Conservation (phyloP, 1,140 invertebrate species). For the Spodoptera frugiperda region DNA sequence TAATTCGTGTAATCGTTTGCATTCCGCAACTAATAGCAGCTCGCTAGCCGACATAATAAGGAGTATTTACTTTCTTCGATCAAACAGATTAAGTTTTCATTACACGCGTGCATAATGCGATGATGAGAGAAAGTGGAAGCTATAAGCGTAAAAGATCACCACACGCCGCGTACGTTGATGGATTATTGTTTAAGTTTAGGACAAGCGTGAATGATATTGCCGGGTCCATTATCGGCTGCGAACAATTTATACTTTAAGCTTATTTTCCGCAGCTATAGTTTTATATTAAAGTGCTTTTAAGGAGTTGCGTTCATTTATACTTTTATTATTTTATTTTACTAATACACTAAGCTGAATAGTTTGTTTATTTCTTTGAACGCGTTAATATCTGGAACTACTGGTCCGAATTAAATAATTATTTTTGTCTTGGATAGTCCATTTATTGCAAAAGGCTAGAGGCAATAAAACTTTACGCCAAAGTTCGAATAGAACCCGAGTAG, state of each 20-base stretch:
- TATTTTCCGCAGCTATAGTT: background rate
- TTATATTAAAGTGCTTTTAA: too few relatives aligned
- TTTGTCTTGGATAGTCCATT: too few relatives aligned
- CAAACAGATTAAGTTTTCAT: conserved; percentile 42
- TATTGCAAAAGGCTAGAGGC: too few relatives aligned
- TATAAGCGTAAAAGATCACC: conserved; percentile 38
- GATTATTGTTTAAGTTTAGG: conserved; percentile 16
- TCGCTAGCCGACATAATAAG: conserved; percentile 31
- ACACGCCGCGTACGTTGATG: background rate
- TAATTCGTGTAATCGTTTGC: conserved; percentile 33
- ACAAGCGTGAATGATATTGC: conserved; percentile 16
- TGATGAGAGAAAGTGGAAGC: conserved; percentile 44
- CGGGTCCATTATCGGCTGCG: conserved; percentile 5
- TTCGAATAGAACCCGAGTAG: too few relatives aligned
- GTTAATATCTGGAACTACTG: too few relatives aligned
- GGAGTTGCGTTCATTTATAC: too few relatives aligned
- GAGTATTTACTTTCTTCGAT: conserved; percentile 46
- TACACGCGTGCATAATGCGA: conserved; percentile 33
- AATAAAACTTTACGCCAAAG: too few relatives aligned
- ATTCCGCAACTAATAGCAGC: conserved; percentile 33
- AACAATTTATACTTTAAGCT: background rate
- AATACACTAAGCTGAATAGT: too few relatives aligned
- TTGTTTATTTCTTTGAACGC: too few relatives aligned
- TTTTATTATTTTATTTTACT: too few relatives aligned
- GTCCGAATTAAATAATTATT: too few relatives aligned